Base-by-base conservation (phyloP, 2,888 invertebrate species). In the Phortica okadai region DNA sequence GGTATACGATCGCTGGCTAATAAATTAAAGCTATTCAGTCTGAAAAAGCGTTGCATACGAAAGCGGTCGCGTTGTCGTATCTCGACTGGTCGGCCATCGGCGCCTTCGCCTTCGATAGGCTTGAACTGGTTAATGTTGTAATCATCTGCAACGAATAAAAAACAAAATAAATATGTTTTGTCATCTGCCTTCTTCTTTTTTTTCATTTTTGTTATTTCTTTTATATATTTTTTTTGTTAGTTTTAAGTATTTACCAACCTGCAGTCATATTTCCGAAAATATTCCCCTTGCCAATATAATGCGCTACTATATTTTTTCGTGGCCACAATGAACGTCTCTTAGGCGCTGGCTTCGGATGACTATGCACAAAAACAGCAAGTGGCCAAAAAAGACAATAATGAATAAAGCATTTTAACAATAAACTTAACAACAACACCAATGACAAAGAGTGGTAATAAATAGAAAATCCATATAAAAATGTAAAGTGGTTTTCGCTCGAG, bases 1-100 rank as follows among this genome's bases (percentile, higher is more conserved):
- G 97, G 95, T 89, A 98, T 97, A 81, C 95, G 94, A 92, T 98
- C 97, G 89, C 97, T 96, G 76, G 96, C 97, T 91, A 97, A 92
- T 82, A 98, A 93, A 90, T 98, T 98, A 90, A 97, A 98, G 54
- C 96, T 94, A 90, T 98, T 97, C 50, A 98, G 94, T 85, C 95
- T 94, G 89, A 95, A 97, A 56, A 97, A 93, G 80, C 96, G 95
- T 86, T 95, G 94, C 93, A 96, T 96, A 82, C 94, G 93, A 54
- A 95, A 93, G 67, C 95, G 93, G 86, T 97, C 96, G 84, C 94
- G 94, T 6, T 95, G 94, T 11, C 95, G 94, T 76, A 97, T 93
- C 73, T 95, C 92, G 0, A 97, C 97, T 0, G 97, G 96, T 76
- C 94, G 93, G 0, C 97, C 97, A 80, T 95, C 94, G 84, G 94